Evolutionary conservation across 1,140 invertebrate genomes (phyloP), one percentile per base, ranked within the genome.

Genomic region (Lysiphlebus fabarum): DNA sequence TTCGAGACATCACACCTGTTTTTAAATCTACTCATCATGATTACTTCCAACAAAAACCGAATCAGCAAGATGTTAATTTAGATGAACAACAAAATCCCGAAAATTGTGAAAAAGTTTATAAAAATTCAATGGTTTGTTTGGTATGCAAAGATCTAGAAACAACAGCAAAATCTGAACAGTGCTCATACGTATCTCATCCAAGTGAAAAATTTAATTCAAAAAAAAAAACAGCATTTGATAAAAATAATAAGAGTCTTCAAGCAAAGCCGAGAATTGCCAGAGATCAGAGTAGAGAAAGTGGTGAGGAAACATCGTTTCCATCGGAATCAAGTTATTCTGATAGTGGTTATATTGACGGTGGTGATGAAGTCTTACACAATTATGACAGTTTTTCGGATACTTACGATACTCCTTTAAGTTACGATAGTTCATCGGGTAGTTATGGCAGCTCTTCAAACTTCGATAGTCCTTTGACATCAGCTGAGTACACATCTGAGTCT

Each of bases 151-250:
- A 90, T 65, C 79, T 82, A 1, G 84, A 86, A 70, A 87, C 84
- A n/a, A 85, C 85, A 33, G 86, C 84, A 5, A 87, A 87, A 58
- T 90, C 85, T 68, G 87, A 90, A 74, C 86, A 87, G 50, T 90
- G 88, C 65, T 86, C 86, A 0, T 90, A 90, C 70, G 82, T 84
- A 6, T 76, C 82, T 10, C 77, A 82, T 63, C 84, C 85, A 0
- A 82, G 83, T 62, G 84, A 83, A 63, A 85, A 85, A 65, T 82
- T 84, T 26, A 26, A 65, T 87, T 86, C 65, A 83, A 85, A 12
- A 86, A 84, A 67, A 62, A 61, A 3, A 69, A 69, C 53, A 66
- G 68, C 9, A n/a, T 3, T 8, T 14, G n/a, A 43, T 40, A 45
- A 11, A n/a, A 44, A 14, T 9, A 45, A 71, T 36, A 54, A 66